Evolutionary conservation across 1,140 invertebrate genomes (phyloP), one percentile per base, ranked within the genome.

Genomic region (Hypothenemus hampei): DNA sequence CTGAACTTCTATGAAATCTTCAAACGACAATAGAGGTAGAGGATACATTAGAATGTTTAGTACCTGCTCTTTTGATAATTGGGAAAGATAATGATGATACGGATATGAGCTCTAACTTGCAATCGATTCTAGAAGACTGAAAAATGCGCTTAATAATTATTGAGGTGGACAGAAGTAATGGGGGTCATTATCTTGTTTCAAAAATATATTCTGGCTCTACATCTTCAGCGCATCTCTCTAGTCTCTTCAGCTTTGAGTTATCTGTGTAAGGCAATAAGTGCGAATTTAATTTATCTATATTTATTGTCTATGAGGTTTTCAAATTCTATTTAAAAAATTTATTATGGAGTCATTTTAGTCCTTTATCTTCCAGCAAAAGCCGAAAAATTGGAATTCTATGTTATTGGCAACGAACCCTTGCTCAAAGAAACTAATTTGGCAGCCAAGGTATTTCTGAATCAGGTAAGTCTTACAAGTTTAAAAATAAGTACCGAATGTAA

Each of bases 291-390:
- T 31, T 31, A 31, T 31, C 13, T 31, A 31, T 31, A 31, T 3
- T 11, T 3, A 31, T 8, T 29, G n/a, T 7, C 6, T 29, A n/a
- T 29, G n/a, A 6, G 26, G 6, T n/a, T 29, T n/a, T 29, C 6
- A n/a, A 6, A 7, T 29, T 6, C 26, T 7, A 7, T 29, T 7
- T 29, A 29, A 29, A 29, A 29, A 29, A 29, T n/a, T 29, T 29
- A 29, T 29, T 29, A 29, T 29, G 6, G 26, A n/a, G n/a, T n/a
- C n/a, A n/a, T n/a, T n/a, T n/a, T n/a, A n/a, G n/a, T n/a, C n/a
- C n/a, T n/a, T n/a, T n/a, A n/a, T n/a, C 16, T 50, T 50, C 18
- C n/a, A 52, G 40, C 50, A 15, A 52, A 44, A 43, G 4, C 19
- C 3, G 50, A 52, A n/a, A 31, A 20, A 35, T 6, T 52, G 4